phyloP scores from a whole-genome alignment of 2,888 invertebrate species.

The Brachypalpus laphriformis region DNA sequence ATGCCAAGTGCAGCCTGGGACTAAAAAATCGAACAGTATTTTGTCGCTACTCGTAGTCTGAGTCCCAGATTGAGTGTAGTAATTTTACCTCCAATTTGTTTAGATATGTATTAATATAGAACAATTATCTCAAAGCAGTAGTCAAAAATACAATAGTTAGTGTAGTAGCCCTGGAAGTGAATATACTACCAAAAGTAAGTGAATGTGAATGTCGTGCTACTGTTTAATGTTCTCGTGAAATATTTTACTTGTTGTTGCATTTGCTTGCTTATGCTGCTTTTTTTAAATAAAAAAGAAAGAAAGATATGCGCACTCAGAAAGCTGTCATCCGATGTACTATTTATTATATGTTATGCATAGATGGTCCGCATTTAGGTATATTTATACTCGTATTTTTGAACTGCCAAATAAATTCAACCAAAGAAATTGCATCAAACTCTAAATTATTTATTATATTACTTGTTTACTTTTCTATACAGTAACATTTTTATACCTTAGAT shows the following conservation, averaged over 20 bases:
- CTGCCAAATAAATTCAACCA: background rate
- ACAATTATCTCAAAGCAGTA: background rate
- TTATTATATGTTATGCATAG: background rate
- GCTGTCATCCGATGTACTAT: background rate
- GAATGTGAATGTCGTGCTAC: constrained; percentile 3
- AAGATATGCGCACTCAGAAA: background rate
- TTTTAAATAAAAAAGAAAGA: background rate
- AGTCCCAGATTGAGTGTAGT: too few relatives aligned
- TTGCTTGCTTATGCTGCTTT: background rate
- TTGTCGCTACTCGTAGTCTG: too few relatives aligned
- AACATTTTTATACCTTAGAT: background rate
- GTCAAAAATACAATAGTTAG: background rate
- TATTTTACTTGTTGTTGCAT: background rate
- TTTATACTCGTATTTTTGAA: background rate
- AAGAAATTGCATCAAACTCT: background rate
- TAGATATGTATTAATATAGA: too few relatives aligned
- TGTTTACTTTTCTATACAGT: background rate
- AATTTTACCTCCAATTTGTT: too few relatives aligned
- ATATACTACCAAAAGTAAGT: constrained; percentile 18
- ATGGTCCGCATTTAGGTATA: background rate
- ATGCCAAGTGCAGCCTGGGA: too few relatives aligned
- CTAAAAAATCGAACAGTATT: too few relatives aligned
- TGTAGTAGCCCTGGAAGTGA: background rate
- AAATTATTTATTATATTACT: background rate
- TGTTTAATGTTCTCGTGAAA: background rate